Base-by-base conservation (phyloP, 2,113 vertebrate species). In the Guaruba guarouba region DNA sequence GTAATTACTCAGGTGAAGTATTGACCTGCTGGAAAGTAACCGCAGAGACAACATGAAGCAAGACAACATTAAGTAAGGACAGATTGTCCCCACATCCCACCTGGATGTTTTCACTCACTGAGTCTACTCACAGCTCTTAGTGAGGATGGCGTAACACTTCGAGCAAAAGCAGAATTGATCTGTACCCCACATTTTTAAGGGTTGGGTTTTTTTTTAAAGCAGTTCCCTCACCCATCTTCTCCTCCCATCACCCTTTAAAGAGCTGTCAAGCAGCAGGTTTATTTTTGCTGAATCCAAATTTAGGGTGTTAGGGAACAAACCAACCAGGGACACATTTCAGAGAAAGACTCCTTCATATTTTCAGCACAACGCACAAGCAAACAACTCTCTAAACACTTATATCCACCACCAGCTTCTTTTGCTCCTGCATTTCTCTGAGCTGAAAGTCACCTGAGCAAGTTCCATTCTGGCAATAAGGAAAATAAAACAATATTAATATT, bases 211-310 rank as follows among this genome's bases (percentile, higher is more conserved):
- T 64, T 68, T 43, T 6, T 27, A 37, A 82, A 28, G 41, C 17
- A 29, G 17, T 73, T 90, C n/a, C 54, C 37, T 88, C 73, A 43
- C 37, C 25, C 61, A 31, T 66, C 66, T 83, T 86, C 37, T 74
- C 44, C 43, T 92, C 67, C 71, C 59, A 55, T 61, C 73, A 84
- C 35, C 39, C 64, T 91, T 75, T 75, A 48, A 78, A 71, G 80
- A 68, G 28, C 87, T 96, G 87, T 67, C 81, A 94, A 41, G 73
- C 73, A 91, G 80, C 52, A 90, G 70, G 74, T 85, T 94, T 94
- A 82, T 87, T 96, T 96, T 76, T 79, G 85, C 35, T 82, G 57
- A 90, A 75, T 81, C 70, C 2, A 9, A 84, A 85, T 87, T 87
- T 68, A 76, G 74, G 52, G 69, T 67, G 84, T 90, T 86, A 84